Percentiles rank a stretch among this genome's conserved stretches.
Evolutionary conservation across 1,140 invertebrate species (phyloP).

Genomic region (Atta texana): DNA sequence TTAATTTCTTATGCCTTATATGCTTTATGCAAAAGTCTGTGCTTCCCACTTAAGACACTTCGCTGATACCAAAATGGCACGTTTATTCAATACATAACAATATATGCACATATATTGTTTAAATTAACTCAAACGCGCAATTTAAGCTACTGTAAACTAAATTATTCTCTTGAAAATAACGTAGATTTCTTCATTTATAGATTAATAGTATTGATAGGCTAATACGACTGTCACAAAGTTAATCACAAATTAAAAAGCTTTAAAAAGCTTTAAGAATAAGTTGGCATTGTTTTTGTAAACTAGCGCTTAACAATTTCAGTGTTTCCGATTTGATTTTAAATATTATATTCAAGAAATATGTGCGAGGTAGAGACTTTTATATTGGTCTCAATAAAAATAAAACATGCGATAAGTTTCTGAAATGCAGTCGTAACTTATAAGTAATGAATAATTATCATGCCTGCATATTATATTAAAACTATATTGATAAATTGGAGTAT

Average conservation of each 20-base stretch:
- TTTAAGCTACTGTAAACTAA: not conserved
- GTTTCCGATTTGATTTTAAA: constrained; percentile 7
- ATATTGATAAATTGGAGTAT: not conserved
- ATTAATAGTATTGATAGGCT: not conserved
- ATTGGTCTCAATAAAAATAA: not conserved
- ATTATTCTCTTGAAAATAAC: not conserved
- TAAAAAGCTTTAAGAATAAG: not conserved
- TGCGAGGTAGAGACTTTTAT: not conserved
- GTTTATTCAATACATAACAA: not conserved
- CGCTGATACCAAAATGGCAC: constrained; percentile 4
- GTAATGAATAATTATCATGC: constrained; percentile 35
- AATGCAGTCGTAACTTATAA: constrained; percentile 4
- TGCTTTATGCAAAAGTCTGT: too few species aligned
- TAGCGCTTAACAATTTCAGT: not conserved
- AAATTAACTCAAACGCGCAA: constrained; percentile 6
- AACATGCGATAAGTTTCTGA: constrained; percentile 49
- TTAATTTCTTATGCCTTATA: too few species aligned
- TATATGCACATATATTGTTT: constrained; percentile 14
- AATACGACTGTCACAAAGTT: not conserved
- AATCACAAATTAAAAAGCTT: not conserved
- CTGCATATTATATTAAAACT: not conserved
- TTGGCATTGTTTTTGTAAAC: not conserved
- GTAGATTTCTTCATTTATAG: not conserved
- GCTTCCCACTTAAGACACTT: constrained; percentile 3
- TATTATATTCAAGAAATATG: not conserved